Evolutionary conservation across 2,113 vertebrate genomes (phyloP).

Genomic region (Sorex fumeus): DNA sequence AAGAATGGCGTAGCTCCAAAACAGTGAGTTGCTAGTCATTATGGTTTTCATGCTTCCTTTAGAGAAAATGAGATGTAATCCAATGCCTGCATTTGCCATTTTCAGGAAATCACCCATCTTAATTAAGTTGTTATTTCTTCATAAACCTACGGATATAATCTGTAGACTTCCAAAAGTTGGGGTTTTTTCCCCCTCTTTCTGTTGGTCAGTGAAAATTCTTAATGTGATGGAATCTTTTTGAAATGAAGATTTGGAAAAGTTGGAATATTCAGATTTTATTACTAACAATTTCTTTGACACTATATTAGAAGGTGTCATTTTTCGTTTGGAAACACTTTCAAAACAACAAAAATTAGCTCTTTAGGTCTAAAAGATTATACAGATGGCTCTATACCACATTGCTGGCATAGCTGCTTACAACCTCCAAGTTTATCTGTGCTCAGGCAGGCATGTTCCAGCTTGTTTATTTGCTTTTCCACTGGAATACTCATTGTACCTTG

Average conservation of each 20-base stretch:
- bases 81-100: constrained; percentile 5
- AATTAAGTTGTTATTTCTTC: constrained; percentile 64
- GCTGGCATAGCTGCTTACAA: neutral
- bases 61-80: constrained; percentile 62
- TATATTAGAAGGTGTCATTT: neutral
- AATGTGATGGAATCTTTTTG: neutral
- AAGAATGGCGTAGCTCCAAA: constrained; percentile 24
- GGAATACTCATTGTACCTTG: constrained; percentile 53
- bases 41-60: constrained; percentile 2
- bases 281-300: too few species aligned
- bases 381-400: neutral
- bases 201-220: constrained; percentile 46
- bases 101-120: constrained; percentile 65
- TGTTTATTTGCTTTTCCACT: constrained; percentile 61
- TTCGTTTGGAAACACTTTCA: neutral
- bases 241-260: neutral
- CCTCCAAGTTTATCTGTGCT: neutral
- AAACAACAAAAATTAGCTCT: neutral
- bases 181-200: neutral
- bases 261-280: neutral
- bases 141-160: constrained; percentile 6
- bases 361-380: neutral
- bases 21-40: constrained; percentile 13
- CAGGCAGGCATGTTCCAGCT: neutral
- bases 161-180: constrained; percentile 55